Evolutionary conservation across 2,797 vertebrate species (phyloP).

Genomic region (Apogon hyalosoma): DNA sequence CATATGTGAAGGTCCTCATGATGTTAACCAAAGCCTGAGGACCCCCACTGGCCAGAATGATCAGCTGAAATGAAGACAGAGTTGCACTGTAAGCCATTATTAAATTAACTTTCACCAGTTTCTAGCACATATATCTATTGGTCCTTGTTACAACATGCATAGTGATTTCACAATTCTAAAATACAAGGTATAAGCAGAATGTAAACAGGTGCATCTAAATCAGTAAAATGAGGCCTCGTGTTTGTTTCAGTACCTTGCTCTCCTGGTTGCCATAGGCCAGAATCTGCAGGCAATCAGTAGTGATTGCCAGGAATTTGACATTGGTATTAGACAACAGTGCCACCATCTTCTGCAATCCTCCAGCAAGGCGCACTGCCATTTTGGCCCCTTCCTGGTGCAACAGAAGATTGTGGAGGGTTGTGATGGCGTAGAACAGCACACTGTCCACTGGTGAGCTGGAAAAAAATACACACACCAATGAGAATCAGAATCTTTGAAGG

Average conservation of each 20-base stretch:
- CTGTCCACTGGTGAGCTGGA: constrained; percentile 96
- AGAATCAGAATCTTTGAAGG: background rate
- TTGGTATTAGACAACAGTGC: constrained; percentile 98
- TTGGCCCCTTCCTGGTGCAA: constrained; percentile 99
- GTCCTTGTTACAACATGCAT: background rate
- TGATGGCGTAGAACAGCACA: constrained; percentile 98
- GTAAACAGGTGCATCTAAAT: no score
- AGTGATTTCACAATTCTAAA: background rate
- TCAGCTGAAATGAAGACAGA: constrained; percentile 84
- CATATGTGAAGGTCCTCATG: constrained; percentile 98
- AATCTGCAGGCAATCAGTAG: constrained; percentile 98
- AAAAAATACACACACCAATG: background rate
- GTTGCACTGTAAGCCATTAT: background rate
- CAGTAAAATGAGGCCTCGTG: no score
- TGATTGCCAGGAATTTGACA: constrained; percentile 98
- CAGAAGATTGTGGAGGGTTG: constrained; percentile 97
- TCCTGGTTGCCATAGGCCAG: constrained; percentile 99
- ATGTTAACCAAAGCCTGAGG: constrained; percentile 98
- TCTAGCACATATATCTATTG: no score
- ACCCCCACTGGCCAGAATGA: constrained; percentile 97
- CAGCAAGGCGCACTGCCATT: constrained; percentile 97
- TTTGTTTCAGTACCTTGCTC: constrained; percentile 91
- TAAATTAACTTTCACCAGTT: background rate
- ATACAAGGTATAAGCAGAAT: no score
- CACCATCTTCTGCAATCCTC: constrained; percentile 99